A percentile compares a stretch with the other conserved stretches of the same genome.
phyloP scores from a whole-genome alignment of 2,113 vertebrate genomes.

The Cromileptes altivelis region DNA sequence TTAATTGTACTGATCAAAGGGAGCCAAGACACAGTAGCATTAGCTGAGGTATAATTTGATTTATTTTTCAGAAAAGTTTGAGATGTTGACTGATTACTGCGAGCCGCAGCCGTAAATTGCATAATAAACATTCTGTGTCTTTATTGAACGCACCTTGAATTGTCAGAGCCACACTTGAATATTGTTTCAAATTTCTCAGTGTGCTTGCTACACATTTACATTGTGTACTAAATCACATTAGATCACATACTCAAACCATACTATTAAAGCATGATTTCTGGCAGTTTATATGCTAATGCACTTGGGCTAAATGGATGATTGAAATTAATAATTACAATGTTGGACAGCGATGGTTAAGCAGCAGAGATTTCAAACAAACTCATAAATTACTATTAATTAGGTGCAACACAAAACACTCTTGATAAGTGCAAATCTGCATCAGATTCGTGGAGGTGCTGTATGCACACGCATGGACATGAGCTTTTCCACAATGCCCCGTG shows the following conservation, averaged over 20 bases:
- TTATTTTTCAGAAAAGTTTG: conserved; percentile 30
- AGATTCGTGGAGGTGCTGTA: conserved; percentile 59
- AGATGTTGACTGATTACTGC: conserved; percentile 14
- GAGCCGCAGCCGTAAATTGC: conserved; percentile 2
- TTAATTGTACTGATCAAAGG: conserved; percentile 39
- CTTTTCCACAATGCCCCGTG: conserved; percentile 61
- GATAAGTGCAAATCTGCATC: conserved; percentile 64
- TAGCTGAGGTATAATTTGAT: conserved; percentile 23
- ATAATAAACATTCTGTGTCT: conserved; percentile 10
- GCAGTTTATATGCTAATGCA: conserved; percentile 68
- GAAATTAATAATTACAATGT: conserved; percentile 73
- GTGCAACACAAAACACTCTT: conserved; percentile 54
- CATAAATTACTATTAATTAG: conserved; percentile 73
- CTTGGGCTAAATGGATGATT: conserved; percentile 58
- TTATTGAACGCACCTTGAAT: conserved; percentile 46
- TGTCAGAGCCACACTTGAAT: conserved; percentile 32
- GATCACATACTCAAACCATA: conserved; percentile 55
- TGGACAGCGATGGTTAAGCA: conserved; percentile 63
- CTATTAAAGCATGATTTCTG: conserved; percentile 58
- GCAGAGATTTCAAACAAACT: conserved; percentile 72
- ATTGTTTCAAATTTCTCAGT: conserved; percentile 1
- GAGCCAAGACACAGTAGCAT: conserved; percentile 12
- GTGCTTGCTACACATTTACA: conserved; percentile 37
- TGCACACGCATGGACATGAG: conserved; percentile 62
- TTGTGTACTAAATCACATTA: conserved; percentile 52